A percentile compares a stretch with the other conserved stretches of the same genome.
Conservation (phyloP, 2,888 invertebrate species). For the Scaptomyza reducta region DNA sequence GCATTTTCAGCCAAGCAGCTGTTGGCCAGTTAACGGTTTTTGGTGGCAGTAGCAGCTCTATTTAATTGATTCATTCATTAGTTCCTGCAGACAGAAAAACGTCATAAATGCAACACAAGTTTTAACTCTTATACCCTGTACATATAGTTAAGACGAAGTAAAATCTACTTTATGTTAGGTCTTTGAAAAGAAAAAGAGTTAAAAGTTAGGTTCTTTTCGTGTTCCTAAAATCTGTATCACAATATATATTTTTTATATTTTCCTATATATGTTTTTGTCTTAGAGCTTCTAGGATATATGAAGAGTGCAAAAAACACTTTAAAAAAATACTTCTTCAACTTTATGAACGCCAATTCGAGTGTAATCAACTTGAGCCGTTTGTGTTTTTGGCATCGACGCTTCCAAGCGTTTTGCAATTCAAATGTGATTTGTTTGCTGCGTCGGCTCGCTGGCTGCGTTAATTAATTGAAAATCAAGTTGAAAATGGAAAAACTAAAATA, state of each 20-base stretch:
- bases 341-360: slow-evolving; percentile 5
- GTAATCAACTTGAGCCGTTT: slow-evolving; percentile 35
- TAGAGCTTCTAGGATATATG: slow-evolving; percentile 13
- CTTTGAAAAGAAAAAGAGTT: too few relatives aligned
- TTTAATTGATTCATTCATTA: slow-evolving; percentile 65
- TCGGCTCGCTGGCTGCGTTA: slow-evolving; percentile 32
- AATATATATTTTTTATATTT: too few relatives aligned
- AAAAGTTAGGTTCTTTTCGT: background rate
- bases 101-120: slow-evolving; percentile 23
- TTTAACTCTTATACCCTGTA: slow-evolving; percentile 27
- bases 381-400: slow-evolving; percentile 7
- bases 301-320: background rate
- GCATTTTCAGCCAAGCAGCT: slow-evolving; percentile 28
- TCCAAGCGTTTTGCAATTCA: slow-evolving; percentile 51
- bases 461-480: slow-evolving; percentile 53
- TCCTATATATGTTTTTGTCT: too few relatives aligned
- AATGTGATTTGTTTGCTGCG: slow-evolving; percentile 24
- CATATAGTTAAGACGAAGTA: background rate
- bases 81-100: slow-evolving; percentile 23
- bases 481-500: slow-evolving; percentile 21
- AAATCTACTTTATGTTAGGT: too few relatives aligned
- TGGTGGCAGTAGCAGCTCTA: slow-evolving; percentile 23
- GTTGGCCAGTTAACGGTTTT: slow-evolving; percentile 21
- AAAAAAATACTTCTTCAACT: background rate
- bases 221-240: background rate